Percentiles rank a stretch among this genome's conserved stretches.
Evolutionary conservation across 64 coral and sea anemone species (phyloP).

Genomic region (Dendronephthya gigantea): DNA sequence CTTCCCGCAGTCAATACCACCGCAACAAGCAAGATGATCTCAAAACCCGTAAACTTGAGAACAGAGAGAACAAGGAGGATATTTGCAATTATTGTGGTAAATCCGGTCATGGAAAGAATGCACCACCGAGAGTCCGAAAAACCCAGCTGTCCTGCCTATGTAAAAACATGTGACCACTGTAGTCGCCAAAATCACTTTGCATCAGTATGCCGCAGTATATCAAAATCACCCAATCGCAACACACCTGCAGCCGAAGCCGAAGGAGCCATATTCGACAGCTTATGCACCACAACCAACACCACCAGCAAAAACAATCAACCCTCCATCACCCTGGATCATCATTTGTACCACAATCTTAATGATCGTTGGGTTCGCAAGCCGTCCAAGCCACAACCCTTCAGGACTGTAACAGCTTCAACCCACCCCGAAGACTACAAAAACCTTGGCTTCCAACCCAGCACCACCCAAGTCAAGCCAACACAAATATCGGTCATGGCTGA

Average conservation of each 20-base stretch:
- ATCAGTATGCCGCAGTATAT: too few species aligned
- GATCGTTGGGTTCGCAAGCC: slow-evolving; percentile 29
- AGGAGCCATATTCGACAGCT: neutral
- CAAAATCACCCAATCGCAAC: too few species aligned
- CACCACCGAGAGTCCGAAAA: neutral
- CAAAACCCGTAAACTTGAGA: neutral
- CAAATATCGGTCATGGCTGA: neutral
- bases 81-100: neutral
- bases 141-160: neutral
- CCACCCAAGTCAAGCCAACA: neutral
- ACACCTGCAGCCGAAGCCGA: neutral
- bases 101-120: neutral
- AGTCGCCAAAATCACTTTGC: neutral
- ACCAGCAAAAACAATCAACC: neutral
- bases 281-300: neutral
- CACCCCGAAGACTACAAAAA: slow-evolving; percentile 12
- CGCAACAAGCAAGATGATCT: slow-evolving; percentile 5
- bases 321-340: slow-evolving; percentile 7
- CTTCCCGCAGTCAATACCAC: slow-evolving; percentile 20
- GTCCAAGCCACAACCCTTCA: slow-evolving; percentile 36
- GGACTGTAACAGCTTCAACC: neutral
- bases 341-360: slow-evolving; percentile 34
- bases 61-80: neutral
- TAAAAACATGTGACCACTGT: neutral
- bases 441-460: slow-evolving; percentile 18